Evolutionary conservation across 2,797 vertebrate species (phyloP).

Genomic region (Sebastes melanostomus): DNA sequence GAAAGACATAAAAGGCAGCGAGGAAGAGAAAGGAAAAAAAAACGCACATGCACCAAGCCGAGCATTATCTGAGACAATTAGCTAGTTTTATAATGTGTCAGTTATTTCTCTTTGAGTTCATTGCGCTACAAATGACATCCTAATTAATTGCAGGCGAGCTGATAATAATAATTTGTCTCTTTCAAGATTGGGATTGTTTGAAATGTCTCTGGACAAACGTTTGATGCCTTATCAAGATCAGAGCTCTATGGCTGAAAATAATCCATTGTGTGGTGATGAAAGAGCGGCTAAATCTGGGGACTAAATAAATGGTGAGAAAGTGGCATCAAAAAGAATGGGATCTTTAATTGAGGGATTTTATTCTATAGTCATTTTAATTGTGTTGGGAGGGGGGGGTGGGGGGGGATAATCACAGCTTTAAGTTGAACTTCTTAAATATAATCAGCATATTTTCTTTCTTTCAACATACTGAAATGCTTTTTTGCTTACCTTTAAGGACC

Average conservation of each 20-base stretch:
- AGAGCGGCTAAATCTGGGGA: conserved; percentile 57
- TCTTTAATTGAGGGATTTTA: conserved; percentile 63
- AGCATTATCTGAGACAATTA: conserved; percentile 57
- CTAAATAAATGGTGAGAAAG: conserved; percentile 71
- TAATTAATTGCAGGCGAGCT: conserved; percentile 65
- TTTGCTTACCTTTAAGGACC: background rate
- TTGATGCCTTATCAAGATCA: conserved; percentile 65
- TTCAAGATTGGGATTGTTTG: conserved; percentile 62
- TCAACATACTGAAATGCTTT: background rate
- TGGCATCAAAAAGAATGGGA: conserved; percentile 37
- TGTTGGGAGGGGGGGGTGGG: background rate
- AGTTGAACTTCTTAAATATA: conserved; percentile 16
- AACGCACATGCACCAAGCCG: background rate
- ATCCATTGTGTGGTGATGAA: conserved; percentile 70
- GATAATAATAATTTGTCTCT: conserved; percentile 58
- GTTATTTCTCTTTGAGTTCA: conserved; percentile 54
- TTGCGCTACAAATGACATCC: conserved; percentile 53
- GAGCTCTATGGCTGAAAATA: conserved; percentile 62
- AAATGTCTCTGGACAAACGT: conserved; percentile 65
- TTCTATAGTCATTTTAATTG: conserved; percentile 43
- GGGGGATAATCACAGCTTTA: conserved; percentile 17
- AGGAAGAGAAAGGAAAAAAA: background rate
- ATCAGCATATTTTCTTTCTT: conserved; percentile 2
- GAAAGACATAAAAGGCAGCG: conserved; percentile 26
- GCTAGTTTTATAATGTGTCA: conserved; percentile 35